phyloP scores from a whole-genome alignment of 2,888 invertebrate genomes.

The Phortica okadai region DNA sequence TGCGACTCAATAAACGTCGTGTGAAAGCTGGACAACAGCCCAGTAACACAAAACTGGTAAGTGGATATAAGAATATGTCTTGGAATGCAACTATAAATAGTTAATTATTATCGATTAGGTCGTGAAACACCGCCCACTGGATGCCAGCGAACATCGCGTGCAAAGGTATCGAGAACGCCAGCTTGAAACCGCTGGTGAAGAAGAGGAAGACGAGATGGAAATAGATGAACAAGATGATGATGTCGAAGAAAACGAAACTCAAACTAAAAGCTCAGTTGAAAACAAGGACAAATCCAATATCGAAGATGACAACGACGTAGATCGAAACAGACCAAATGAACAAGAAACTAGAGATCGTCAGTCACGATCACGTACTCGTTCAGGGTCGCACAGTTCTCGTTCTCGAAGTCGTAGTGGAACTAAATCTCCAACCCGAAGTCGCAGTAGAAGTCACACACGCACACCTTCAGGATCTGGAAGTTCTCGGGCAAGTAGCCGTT shows the following conservation, averaged over 20 bases:
- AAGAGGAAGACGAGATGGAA: slow-evolving; percentile 82
- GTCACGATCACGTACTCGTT: slow-evolving; percentile 66
- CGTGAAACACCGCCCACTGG: slow-evolving; percentile 92
- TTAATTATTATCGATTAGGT: slow-evolving; percentile 51
- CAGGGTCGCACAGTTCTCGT: slow-evolving; percentile 49
- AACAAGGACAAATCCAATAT: neutral
- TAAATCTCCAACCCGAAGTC: slow-evolving; percentile 58
- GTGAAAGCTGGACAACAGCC: slow-evolving; percentile 84
- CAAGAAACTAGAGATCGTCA: slow-evolving; percentile 62
- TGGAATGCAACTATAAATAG: neutral
- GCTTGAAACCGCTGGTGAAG: slow-evolving; percentile 88
- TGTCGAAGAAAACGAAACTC: slow-evolving; percentile 46
- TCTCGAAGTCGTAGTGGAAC: slow-evolving; percentile 55
- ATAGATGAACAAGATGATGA: slow-evolving; percentile 65
- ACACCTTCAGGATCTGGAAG: slow-evolving; percentile 74
- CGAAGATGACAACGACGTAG: neutral
- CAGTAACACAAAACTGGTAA: slow-evolving; percentile 80
- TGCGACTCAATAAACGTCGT: slow-evolving; percentile 93
- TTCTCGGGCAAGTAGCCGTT: slow-evolving; percentile 67
- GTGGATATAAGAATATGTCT: neutral
- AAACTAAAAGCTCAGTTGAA: neutral
- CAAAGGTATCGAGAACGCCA: slow-evolving; percentile 91
- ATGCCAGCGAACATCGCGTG: slow-evolving; percentile 90
- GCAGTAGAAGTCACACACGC: slow-evolving; percentile 63
- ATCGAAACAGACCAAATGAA: neutral